phyloP scores from a whole-genome alignment of 2,113 vertebrate species.

The Perca flavescens region DNA sequence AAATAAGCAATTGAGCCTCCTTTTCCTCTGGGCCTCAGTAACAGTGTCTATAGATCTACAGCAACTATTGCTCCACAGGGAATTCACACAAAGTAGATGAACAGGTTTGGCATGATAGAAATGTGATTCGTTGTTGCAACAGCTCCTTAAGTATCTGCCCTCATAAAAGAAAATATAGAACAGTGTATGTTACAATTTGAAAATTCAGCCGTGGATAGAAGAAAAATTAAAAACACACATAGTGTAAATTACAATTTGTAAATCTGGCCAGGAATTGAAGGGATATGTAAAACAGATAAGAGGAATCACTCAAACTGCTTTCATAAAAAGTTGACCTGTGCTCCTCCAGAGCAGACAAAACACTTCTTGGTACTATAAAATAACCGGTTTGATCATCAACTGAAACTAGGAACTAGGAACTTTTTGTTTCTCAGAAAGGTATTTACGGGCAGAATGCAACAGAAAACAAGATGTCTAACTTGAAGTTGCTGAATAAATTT shows the following conservation, averaged over 20 bases:
- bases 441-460: not conserved
- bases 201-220: not conserved
- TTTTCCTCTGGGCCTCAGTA: not conserved
- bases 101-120: conserved; percentile 8
- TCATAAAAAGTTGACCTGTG: conserved; percentile 3
- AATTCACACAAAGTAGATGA: not conserved
- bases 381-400: conserved; percentile 45
- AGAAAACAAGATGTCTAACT: not conserved
- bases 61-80: not conserved
- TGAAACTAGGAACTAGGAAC: conserved; percentile 13
- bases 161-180: not conserved
- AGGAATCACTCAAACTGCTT: conserved; percentile 17
- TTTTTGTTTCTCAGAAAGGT: not conserved
- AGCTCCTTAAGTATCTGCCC: not conserved
- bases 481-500: not conserved
- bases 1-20: not conserved
- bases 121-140: not conserved
- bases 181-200: not conserved
- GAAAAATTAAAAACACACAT: not conserved
- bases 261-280: not conserved
- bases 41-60: not conserved
- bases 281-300: not conserved
- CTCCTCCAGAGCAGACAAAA: conserved; percentile 11
- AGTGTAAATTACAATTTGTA: not conserved
- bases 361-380: conserved; percentile 44